Base-by-base conservation (phyloP, 2,797 vertebrate species). In the Catostomus latipinnis region DNA sequence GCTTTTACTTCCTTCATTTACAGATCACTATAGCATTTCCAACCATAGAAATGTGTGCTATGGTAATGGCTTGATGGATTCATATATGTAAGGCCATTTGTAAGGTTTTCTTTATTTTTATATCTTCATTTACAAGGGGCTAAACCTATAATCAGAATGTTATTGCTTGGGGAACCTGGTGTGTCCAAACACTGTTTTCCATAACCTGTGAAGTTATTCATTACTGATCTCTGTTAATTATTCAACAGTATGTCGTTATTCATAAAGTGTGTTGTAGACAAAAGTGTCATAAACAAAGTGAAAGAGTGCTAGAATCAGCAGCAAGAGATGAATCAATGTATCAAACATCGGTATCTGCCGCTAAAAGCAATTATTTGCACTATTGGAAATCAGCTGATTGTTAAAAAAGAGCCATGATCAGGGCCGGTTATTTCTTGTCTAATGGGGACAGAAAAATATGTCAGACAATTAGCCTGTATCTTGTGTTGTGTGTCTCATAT, bases 1-100 rank as follows among this genome's bases (percentile, higher is more conserved):
- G 34, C 72, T 57, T 54, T 34, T 69, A 48, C 77, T 74, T 49
- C 81, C 76, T 82, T 60, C 50, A 49, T 67, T 68, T 48, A 6
- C 66, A 43, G 48, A 53, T 76, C 72, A 45, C 80, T 53, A 73
- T 62, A 80, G 78, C 70, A 80, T 84, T 81, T 60, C 74, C 53
- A 63, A 78, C 70, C 14, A 78, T 58, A 67, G 75, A 69, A 69
- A 54, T 45, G 70, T 22, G 58, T 12, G 6, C 66, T 58, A 48
- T 60, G 13, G 48, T 52, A 45, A 74, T 69, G 57, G 22, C 45
- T 53, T 43, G 50, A 61, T 63, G 22, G 70, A 70, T 62, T 10
- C 46, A 48, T 53, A 58, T 60, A 45, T 34, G 67, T 63, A 4
- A 22, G 43, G 71, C 46, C 14, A 16, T 22, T 18, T 69, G 58